Percentiles rank a stretch among this genome's conserved stretches.
phyloP scores from a whole-genome alignment of 2,888 invertebrate species.

The Drosophila mulleri region DNA sequence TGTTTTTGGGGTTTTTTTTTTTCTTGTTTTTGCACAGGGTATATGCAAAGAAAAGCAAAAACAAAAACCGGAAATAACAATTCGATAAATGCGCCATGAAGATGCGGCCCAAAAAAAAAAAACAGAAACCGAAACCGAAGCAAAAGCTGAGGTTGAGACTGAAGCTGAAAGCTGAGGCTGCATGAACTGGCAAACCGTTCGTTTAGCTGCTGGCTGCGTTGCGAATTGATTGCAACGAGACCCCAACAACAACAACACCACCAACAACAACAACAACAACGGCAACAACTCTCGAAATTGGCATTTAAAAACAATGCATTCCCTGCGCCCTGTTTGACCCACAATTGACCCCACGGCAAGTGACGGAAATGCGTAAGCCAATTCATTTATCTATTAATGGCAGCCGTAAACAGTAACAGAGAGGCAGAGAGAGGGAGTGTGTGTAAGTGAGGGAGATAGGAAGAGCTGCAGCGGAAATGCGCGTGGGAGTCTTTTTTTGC shows the following conservation, averaged over 20 bases:
- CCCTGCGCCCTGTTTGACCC: constrained; percentile 20
- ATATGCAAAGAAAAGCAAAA: constrained; percentile 21
- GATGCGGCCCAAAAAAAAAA: constrained; percentile 34
- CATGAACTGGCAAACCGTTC: constrained; percentile 48
- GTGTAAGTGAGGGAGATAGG: neutral
- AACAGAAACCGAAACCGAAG: constrained; percentile 1
- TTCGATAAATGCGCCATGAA: constrained; percentile 78
- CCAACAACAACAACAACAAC: constrained; percentile 8
- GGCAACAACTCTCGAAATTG: constrained; percentile 35
- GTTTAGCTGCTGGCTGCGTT: constrained; percentile 57
- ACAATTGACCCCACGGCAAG: constrained; percentile 15
- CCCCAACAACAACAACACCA: constrained; percentile 26
- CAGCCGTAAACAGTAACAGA: constrained; percentile 9
- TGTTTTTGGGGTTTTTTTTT: too few relatives aligned
- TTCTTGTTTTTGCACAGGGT: neutral
- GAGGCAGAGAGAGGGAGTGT: neutral
- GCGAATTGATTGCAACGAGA: constrained; percentile 64
- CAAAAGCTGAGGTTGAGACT: constrained; percentile 11
- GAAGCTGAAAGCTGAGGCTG: neutral
- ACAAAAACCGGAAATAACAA: constrained; percentile 80
- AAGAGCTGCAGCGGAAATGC: constrained; percentile 56
- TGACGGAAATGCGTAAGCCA: constrained; percentile 73
- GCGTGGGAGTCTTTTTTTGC: constrained; percentile 66
- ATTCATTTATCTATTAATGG: constrained; percentile 73
- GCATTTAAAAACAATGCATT: constrained; percentile 47